phyloP scores from a whole-genome alignment of 2,113 vertebrate genomes.

The Vulpes vulpes region DNA sequence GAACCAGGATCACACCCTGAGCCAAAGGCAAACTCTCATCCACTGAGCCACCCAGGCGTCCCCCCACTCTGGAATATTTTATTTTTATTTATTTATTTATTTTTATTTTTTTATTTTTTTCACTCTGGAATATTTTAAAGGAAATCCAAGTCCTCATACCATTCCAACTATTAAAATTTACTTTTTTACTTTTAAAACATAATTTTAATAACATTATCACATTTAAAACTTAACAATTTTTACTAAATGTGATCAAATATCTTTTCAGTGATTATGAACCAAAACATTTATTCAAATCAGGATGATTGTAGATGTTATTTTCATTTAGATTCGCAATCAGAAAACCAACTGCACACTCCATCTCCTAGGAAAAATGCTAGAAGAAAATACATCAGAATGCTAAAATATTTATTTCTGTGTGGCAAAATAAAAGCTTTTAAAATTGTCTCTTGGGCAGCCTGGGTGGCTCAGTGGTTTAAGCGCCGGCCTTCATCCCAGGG shows the following conservation, averaged over 20 bases:
- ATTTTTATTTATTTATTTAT: too few relatives aligned
- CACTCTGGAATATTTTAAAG: background rate
- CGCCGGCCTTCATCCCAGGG: too few relatives aligned
- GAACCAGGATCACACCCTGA: too few relatives aligned
- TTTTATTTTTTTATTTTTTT: too few relatives aligned
- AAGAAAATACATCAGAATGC: background rate
- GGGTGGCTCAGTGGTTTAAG: too few relatives aligned
- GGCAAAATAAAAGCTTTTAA: background rate
- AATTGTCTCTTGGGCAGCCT: background rate
- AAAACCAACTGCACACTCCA: background rate
- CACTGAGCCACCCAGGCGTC: too few relatives aligned
- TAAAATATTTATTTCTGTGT: slow-evolving; percentile 27
- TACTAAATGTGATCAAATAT: background rate
- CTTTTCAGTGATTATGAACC: background rate
- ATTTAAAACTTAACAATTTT: background rate
- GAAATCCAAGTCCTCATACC: background rate
- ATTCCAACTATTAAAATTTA: background rate
- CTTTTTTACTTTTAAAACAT: background rate
- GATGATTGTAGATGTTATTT: background rate
- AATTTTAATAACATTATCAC: background rate
- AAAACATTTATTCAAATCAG: slow-evolving; percentile 16
- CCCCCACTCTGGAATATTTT: background rate
- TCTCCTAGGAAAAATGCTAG: background rate
- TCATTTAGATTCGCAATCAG: background rate
- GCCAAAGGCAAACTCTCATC: too few relatives aligned